These are phyloP conservation scores for Sylvilagus floridanus DNA, from an alignment of 2,797 vertebrate genomes.

Conservation along the genomic window DNA sequence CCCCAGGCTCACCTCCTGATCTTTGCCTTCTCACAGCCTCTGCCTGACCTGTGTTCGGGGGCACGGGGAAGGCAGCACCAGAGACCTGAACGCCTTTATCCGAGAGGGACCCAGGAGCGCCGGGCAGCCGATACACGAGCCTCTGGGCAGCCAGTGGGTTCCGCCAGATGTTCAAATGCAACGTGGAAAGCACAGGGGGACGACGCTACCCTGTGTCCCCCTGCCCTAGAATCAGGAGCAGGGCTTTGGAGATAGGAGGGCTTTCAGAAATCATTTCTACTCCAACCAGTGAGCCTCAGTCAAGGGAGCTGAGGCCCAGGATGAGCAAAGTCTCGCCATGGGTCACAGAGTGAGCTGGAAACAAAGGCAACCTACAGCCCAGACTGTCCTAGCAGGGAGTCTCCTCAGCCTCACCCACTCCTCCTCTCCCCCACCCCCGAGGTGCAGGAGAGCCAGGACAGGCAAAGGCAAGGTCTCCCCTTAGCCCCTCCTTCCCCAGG, in stretches of 20 bases:
- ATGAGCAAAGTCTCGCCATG: not conserved
- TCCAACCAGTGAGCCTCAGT: constrained; percentile 9
- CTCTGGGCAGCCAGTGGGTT: not conserved
- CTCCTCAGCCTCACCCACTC: not conserved
- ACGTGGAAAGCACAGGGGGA: not conserved
- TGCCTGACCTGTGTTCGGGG: not conserved
- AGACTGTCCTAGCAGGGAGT: not conserved
- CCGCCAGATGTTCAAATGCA: not conserved
- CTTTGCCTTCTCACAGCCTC: not conserved
- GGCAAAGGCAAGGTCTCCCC: constrained; percentile 3
- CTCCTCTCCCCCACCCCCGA: not conserved
- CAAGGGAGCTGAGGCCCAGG: constrained; percentile 40
- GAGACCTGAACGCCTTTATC: not conserved
- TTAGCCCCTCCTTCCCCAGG: not conserved
- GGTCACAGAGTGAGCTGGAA: constrained; percentile 12
- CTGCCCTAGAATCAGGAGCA: not conserved
- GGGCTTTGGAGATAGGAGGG: not conserved
- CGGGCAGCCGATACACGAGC: not conserved
- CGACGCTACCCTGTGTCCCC: not conserved
- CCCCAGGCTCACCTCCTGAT: not conserved
- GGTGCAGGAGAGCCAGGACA: not conserved
- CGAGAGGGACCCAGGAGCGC: not conserved
- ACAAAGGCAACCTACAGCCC: constrained; percentile 28
- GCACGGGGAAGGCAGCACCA: not conserved
- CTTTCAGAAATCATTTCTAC: constrained; percentile 26